Conservation (phyloP, 2,888 invertebrate species). For the Scelioninae gen. 1 region DNA sequence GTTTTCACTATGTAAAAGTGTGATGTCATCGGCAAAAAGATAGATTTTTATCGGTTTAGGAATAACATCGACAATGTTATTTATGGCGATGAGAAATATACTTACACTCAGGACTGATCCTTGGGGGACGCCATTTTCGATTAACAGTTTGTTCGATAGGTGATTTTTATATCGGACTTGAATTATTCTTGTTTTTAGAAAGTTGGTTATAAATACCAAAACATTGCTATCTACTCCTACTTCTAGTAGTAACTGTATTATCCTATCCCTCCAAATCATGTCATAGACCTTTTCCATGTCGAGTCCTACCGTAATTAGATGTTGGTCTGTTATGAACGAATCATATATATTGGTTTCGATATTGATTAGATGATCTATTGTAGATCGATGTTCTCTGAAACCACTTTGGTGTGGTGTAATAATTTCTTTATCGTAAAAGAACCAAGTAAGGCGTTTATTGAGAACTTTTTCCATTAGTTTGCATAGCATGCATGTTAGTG, state of each 20-base stretch:
- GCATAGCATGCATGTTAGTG: conserved; percentile 2
- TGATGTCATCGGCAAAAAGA: conserved; percentile 50
- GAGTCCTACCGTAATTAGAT: conserved; percentile 57
- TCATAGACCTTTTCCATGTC: conserved; percentile 70
- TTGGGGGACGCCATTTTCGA: conserved; percentile 51
- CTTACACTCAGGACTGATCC: conserved; percentile 44
- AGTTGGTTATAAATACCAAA: conserved; percentile 44
- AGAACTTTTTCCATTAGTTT: background rate
- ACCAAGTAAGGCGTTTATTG: conserved; percentile 4
- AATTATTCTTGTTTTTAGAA: conserved; percentile 31
- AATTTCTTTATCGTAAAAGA: conserved; percentile 23
- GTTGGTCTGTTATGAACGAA: conserved; percentile 52
- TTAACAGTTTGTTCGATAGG: conserved; percentile 8
- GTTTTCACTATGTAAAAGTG: conserved; percentile 19
- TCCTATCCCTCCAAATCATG: conserved; percentile 53
- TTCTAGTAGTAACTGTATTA: conserved; percentile 16
- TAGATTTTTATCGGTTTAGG: conserved; percentile 13
- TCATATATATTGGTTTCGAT: conserved; percentile 54
- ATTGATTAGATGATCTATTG: conserved; percentile 32
- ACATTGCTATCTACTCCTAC: conserved; percentile 26
- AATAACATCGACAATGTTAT: conserved; percentile 23
- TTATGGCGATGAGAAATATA: conserved; percentile 44
- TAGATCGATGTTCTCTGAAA: conserved; percentile 44
- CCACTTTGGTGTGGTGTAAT: conserved; percentile 48
- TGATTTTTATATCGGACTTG: conserved; percentile 65